phyloP scores from a whole-genome alignment of 2,888 invertebrate species.

The Drosophila macrospina region DNA sequence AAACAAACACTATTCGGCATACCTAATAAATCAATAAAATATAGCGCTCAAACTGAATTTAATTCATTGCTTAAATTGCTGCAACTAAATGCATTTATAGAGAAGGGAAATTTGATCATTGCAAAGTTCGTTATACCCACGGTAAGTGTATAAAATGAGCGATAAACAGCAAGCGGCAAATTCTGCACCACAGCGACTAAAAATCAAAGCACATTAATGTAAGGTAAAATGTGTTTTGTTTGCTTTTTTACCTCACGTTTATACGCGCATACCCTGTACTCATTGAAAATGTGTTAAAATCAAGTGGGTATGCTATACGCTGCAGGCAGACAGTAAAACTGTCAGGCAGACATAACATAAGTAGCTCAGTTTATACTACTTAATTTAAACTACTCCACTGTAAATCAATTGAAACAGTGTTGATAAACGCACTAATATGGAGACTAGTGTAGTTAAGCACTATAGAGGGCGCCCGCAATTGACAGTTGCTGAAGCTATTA shows the following conservation, averaged over 20 bases:
- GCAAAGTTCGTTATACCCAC: neutral
- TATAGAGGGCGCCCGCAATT: no score
- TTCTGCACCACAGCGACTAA: constrained; percentile 36
- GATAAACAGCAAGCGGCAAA: constrained; percentile 18
- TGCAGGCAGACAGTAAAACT: neutral
- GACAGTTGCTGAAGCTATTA: no score
- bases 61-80: no score
- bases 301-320: neutral
- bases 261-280: constrained; percentile 13
- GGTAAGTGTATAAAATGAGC: constrained; percentile 1
- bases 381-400: no score
- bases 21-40: neutral
- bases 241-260: constrained; percentile 7
- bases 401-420: no score
- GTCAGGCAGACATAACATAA: no score
- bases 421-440: no score
- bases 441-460: no score
- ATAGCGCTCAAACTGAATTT: neutral
- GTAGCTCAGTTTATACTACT: no score
- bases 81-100: no score
- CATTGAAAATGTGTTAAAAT: neutral
- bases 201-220: constrained; percentile 64
- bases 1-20: neutral
- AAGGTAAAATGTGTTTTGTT: constrained; percentile 37
- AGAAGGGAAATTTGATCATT: no score